A percentile compares a stretch with the other conserved stretches of the same genome.
Evolutionary conservation across 2,888 invertebrate species (phyloP).

Genomic region (Xestia sexstrigata): DNA sequence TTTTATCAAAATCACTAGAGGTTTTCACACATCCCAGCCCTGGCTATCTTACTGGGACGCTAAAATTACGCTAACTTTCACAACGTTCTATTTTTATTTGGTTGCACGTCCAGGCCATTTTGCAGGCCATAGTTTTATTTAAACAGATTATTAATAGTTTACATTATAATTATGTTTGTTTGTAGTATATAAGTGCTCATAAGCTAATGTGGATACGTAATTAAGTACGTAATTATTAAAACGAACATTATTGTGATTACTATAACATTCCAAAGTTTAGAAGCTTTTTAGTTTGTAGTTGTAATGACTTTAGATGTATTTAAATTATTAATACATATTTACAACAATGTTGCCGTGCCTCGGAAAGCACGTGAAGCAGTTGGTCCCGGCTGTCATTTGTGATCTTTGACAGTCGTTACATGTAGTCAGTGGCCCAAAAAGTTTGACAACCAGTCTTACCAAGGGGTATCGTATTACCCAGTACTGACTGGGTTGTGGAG

Average conservation of each 20-base stretch:
- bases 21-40: background rate
- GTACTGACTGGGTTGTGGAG: too few relatives aligned
- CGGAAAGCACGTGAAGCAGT: too few relatives aligned
- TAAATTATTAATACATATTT: background rate
- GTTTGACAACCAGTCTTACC: too few relatives aligned
- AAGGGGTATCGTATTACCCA: too few relatives aligned
- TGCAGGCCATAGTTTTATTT: background rate
- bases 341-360: background rate
- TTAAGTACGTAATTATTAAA: constrained; percentile 48
- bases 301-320: constrained; percentile 8
- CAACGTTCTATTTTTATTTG: background rate
- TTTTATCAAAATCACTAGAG: background rate
- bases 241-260: constrained; percentile 65
- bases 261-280: constrained; percentile 74
- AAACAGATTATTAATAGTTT: background rate
- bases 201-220: constrained; percentile 48
- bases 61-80: background rate
- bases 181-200: constrained; percentile 40
- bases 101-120: background rate
- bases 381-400: too few relatives aligned
- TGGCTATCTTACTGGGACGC: background rate
- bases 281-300: constrained; percentile 37
- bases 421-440: too few relatives aligned
- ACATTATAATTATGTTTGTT: background rate
- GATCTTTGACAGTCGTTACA: too few relatives aligned